Evolutionary conservation across 2,797 vertebrate species (phyloP).

Genomic region (Semotilus atromaculatus): DNA sequence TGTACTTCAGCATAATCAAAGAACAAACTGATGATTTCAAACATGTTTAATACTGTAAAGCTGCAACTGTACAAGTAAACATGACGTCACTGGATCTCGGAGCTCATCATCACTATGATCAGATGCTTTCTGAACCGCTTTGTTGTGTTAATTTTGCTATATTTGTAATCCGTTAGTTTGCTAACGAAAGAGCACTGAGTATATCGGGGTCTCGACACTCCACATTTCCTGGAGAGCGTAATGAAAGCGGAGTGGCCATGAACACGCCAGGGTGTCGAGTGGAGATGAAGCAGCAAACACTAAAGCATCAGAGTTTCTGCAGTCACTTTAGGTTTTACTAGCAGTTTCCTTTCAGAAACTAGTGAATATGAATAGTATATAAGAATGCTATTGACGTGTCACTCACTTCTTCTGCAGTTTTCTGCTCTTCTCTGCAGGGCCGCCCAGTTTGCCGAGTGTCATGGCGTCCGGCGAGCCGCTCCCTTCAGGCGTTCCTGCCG

Average conservation of each 20-base stretch:
- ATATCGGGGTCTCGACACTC: background rate
- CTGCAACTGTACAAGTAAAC: background rate
- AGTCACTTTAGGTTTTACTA: no score
- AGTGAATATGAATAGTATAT: background rate
- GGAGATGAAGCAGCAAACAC: background rate
- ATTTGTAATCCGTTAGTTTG: no score
- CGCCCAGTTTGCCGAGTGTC: constrained; percentile 88
- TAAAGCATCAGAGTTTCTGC: background rate
- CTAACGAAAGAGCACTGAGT: background rate
- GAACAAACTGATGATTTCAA: no score
- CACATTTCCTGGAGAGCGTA: background rate
- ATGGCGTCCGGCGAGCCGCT: constrained; percentile 86
- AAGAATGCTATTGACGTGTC: background rate
- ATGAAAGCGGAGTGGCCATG: background rate
- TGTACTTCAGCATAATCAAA: background rate
- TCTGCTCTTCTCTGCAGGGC: constrained; percentile 92
- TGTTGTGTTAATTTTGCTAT: background rate
- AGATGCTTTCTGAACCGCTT: no score
- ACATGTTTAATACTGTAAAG: background rate
- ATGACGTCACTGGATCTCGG: background rate
- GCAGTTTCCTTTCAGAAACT: background rate
- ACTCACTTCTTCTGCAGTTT: constrained; percentile 98
- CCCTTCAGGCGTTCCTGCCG: constrained; percentile 82
- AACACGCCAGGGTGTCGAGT: background rate
- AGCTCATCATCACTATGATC: background rate